These are phyloP conservation scores for Hypercompe scribonia DNA, from an alignment of 2,888 invertebrate genomes.

Conservation along the genomic window DNA sequence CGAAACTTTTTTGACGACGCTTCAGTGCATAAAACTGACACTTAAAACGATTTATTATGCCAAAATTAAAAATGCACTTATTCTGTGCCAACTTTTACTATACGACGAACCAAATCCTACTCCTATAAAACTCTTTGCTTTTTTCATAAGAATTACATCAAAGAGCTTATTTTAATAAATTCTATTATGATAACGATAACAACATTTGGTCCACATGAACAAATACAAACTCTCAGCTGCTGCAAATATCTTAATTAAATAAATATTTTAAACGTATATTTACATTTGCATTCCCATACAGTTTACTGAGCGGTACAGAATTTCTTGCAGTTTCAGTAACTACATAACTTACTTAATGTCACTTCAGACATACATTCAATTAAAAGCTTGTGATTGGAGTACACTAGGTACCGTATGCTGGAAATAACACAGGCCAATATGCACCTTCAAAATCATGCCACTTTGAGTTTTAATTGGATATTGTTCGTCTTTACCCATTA, in stretches of 20 bases:
- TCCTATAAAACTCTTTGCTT: background rate
- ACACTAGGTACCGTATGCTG: background rate
- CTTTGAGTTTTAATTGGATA: background rate
- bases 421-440: background rate
- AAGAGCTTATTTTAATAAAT: background rate
- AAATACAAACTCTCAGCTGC: background rate
- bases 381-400: background rate
- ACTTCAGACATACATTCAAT: background rate
- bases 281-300: background rate
- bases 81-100: background rate
- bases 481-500: background rate
- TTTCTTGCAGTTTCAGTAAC: background rate
- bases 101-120: background rate
- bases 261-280: background rate
- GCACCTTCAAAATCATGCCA: background rate
- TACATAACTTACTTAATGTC: slow-evolving; percentile 4
- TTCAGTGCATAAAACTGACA: background rate
- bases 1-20: background rate
- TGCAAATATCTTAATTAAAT: slow-evolving; percentile 3
- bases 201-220: background rate
- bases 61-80: background rate
- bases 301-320: background rate
- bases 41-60: background rate
- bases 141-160: background rate
- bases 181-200: background rate